A percentile compares a stretch with the other conserved stretches of the same genome.
These are phyloP conservation scores for Tenebrio molitor DNA, from an alignment of 1,140 invertebrate genomes.

Conservation along the genomic window DNA sequence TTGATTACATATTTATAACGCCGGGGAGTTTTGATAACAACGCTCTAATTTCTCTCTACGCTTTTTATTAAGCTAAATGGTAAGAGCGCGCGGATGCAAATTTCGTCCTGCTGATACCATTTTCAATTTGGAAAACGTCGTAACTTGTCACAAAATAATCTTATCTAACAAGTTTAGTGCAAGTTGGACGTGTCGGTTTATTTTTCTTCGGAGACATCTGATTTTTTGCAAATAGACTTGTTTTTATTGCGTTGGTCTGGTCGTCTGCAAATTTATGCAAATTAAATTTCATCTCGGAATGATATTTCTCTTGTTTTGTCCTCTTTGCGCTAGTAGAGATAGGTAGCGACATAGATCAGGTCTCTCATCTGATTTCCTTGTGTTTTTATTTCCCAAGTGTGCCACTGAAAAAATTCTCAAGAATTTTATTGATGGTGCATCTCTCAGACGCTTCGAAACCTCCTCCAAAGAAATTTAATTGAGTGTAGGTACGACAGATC, in stretches of 20 bases:
- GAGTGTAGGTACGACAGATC: no score
- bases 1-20: slow-evolving; percentile 17
- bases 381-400: background rate
- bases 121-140: slow-evolving; percentile 11
- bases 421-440: no score
- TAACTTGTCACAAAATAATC: background rate
- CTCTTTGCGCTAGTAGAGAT: background rate
- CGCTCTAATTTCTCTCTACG: no score
- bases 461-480: no score
- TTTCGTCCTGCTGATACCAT: background rate
- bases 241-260: background rate
- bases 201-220: background rate
- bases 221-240: background rate
- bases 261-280: slow-evolving; percentile 7
- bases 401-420: background rate
- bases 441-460: no score
- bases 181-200: background rate
- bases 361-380: background rate
- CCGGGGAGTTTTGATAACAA: background rate
- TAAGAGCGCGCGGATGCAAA: no score
- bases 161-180: background rate
- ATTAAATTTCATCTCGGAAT: slow-evolving; percentile 12
- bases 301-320: background rate
- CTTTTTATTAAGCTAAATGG: no score
- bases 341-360: background rate